phyloP scores from a whole-genome alignment of 2,888 invertebrate genomes.

The Spodoptera exigua region DNA sequence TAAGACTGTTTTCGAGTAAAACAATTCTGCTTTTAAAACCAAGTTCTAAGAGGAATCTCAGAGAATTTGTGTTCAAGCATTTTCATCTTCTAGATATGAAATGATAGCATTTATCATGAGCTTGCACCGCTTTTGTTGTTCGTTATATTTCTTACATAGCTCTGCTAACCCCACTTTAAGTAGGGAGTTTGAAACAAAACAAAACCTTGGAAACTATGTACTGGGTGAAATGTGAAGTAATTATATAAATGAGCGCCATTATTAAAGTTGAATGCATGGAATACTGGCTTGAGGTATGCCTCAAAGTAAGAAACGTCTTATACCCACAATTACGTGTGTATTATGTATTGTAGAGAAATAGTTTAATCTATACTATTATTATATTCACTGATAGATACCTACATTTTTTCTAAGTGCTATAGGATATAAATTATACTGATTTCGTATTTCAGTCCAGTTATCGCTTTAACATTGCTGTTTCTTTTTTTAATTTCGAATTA shows the following conservation, averaged over 20 bases:
- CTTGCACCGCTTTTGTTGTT: conserved; percentile 9
- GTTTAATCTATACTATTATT: no score
- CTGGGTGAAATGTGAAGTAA: conserved; percentile 27
- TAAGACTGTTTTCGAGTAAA: no score
- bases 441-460: no score
- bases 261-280: conserved; percentile 40
- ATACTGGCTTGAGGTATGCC: conserved; percentile 9
- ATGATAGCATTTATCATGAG: conserved; percentile 23
- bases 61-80: conserved; percentile 1
- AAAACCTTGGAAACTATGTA: conserved; percentile 43
- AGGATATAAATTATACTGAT: no score
- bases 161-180: conserved; percentile 15
- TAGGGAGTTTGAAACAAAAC: conserved; percentile 43
- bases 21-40: background rate
- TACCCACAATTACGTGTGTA: no score
- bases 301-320: background rate
- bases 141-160: conserved; percentile 20
- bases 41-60: background rate
- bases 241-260: conserved; percentile 12
- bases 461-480: no score
- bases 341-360: no score
- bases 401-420: no score
- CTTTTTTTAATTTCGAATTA: no score
- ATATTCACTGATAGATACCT: no score
- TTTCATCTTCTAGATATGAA: conserved; percentile 14